Percentiles rank a stretch among this genome's conserved stretches.
Evolutionary conservation across 2,797 vertebrate species (phyloP).

Genomic region (Catamblyrhynchus diadema): DNA sequence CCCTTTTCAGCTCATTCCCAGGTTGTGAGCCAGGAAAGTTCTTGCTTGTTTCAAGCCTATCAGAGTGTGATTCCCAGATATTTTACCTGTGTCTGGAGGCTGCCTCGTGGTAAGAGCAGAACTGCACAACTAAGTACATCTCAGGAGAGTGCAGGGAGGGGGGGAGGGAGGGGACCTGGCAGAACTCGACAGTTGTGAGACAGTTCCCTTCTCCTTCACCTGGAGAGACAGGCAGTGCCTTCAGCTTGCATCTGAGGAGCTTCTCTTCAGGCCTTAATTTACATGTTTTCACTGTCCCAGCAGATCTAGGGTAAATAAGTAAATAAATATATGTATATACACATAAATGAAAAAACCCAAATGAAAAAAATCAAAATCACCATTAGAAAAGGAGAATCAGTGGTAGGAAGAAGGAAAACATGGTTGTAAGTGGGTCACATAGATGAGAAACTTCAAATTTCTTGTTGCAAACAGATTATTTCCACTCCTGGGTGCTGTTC

Average conservation of each 20-base stretch:
- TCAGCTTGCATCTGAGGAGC: background rate
- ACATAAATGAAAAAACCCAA: background rate
- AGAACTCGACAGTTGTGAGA: background rate
- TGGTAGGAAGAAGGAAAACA: background rate
- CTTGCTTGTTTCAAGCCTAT: background rate
- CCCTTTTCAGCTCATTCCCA: background rate
- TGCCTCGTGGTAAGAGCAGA: background rate
- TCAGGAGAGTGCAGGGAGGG: background rate
- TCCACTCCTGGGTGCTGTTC: background rate
- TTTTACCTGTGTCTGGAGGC: rapidly evolving
- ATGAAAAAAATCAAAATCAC: background rate
- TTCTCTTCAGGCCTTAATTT: background rate
- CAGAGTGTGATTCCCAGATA: background rate
- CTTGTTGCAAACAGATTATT: background rate
- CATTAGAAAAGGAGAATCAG: background rate
- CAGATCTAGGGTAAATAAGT: background rate
- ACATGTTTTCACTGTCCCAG: background rate
- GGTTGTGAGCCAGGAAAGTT: background rate
- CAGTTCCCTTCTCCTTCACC: background rate
- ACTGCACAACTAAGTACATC: background rate
- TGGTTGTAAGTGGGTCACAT: background rate
- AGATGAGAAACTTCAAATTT: background rate
- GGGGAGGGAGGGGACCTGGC: background rate
- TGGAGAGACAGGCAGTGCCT: background rate
- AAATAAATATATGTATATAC: no score